These are phyloP conservation scores for Cephus sareptanus DNA, from an alignment of 2,888 invertebrate species.

Conservation along the genomic window DNA sequence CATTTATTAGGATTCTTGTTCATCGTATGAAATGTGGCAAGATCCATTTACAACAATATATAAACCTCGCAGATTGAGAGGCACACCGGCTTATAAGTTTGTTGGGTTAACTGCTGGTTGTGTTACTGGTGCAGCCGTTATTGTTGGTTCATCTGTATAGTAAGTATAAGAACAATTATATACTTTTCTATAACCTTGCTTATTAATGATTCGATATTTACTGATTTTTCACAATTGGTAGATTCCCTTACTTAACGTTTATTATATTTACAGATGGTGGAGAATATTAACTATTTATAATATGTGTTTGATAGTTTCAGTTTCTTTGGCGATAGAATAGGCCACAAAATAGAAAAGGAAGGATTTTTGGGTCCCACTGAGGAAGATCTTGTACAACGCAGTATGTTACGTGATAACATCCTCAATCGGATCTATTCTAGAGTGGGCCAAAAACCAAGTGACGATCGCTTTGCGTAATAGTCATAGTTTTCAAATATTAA, in stretches of 20 bases:
- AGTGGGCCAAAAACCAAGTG: not conserved
- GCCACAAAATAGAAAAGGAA: not conserved
- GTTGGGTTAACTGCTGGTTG: not conserved
- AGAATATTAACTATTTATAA: not conserved
- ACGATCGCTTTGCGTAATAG: not conserved
- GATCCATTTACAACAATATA: conserved; percentile 33
- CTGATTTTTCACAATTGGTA: not conserved
- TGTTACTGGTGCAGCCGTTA: not conserved
- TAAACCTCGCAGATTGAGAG: conserved; percentile 43
- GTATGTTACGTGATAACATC: not conserved
- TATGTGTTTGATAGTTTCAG: not conserved
- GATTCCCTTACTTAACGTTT: not conserved
- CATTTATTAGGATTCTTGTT: not conserved
- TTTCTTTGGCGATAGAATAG: not conserved
- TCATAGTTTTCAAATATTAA: not conserved
- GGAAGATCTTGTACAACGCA: not conserved
- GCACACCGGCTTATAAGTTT: conserved; percentile 40
- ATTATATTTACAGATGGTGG: not conserved
- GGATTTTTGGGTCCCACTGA: not conserved
- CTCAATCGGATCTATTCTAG: not conserved
- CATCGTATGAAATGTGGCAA: conserved; percentile 4
- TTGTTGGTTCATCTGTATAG: conserved; percentile 3
- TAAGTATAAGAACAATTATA: conserved; percentile 8
- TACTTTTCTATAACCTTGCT: not conserved
- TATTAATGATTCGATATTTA: not conserved